Conservation (phyloP, 2,888 invertebrate species). For the Orchestes rusci region DNA sequence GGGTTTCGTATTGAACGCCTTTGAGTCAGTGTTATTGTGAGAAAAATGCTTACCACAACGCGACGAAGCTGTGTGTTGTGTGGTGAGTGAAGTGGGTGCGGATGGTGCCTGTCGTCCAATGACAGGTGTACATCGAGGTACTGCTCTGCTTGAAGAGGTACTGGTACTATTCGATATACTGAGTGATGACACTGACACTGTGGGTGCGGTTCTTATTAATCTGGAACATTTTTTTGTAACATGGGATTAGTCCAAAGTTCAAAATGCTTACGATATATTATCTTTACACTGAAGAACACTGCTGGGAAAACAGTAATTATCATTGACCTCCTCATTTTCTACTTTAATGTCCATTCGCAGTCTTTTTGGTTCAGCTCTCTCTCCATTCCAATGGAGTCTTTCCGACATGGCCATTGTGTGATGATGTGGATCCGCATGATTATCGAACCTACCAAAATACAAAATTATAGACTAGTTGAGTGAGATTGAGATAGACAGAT, state of each 20-base stretch:
- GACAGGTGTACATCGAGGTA: constrained; percentile 38
- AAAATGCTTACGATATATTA: constrained; percentile 39
- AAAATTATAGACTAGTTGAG: background rate
- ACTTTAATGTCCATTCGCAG: constrained; percentile 61
- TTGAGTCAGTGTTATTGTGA: too few relatives aligned
- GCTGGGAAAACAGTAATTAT: constrained; percentile 60
- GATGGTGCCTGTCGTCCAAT: constrained; percentile 50
- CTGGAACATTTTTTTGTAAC: constrained; percentile 30
- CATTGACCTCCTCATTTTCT: constrained; percentile 64
- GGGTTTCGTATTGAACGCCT: too few relatives aligned
- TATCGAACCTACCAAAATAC: constrained; percentile 60
- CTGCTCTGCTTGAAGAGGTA: constrained; percentile 35
- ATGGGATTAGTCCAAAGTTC: background rate
- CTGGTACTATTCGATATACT: constrained; percentile 44
- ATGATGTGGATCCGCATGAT: constrained; percentile 50
- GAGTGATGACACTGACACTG: constrained; percentile 44
- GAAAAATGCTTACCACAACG: constrained; percentile 35
- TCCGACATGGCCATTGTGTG: constrained; percentile 30
- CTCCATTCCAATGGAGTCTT: constrained; percentile 44
- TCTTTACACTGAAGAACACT: constrained; percentile 40
- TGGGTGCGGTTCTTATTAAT: constrained; percentile 43
- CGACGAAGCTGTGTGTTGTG: constrained; percentile 57
- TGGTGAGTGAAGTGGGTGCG: constrained; percentile 58
- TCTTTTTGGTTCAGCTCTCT: constrained; percentile 50
- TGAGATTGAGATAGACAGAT: too few relatives aligned